These are phyloP conservation scores for Drosophila multiciliata DNA, from an alignment of 2,888 invertebrate species.

Conservation along the genomic window DNA sequence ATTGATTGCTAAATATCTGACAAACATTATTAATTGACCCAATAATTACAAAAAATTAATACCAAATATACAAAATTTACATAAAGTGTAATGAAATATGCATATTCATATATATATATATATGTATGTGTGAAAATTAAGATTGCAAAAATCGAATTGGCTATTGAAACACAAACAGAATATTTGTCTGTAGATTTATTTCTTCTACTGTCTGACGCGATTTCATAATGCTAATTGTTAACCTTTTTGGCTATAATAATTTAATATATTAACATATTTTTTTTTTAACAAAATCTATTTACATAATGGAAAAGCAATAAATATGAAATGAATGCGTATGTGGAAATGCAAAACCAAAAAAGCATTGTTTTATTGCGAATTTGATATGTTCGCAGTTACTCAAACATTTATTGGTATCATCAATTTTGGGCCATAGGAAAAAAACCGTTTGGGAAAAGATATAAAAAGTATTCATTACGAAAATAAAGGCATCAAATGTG, in stretches of 20 bases:
- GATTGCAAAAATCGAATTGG: background rate
- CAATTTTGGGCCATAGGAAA: conserved; percentile 40
- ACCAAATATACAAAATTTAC: background rate
- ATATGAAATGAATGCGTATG: conserved; percentile 22
- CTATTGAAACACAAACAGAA: background rate
- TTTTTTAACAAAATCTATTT: conserved; percentile 23
- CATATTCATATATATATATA: background rate
- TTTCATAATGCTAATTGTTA: background rate
- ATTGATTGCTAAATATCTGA: background rate
- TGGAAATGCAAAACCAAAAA: conserved; percentile 19
- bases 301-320: conserved; percentile 42
- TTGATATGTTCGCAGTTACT: conserved; percentile 51
- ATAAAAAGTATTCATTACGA: conserved; percentile 51
- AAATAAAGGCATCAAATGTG: conserved; percentile 52
- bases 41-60: background rate
- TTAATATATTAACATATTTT: background rate
- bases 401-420: conserved; percentile 56
- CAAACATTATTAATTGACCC: conserved; percentile 7
- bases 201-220: background rate
- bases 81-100: background rate
- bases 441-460: conserved; percentile 28
- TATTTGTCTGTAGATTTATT: background rate
- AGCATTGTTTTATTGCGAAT: conserved; percentile 56
- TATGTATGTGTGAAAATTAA: background rate
- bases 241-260: background rate